Percentiles rank a stretch among this genome's conserved stretches.
Conservation (phyloP, 64 coral and sea anemone species). For the Dendrophyllia cribrosa region DNA sequence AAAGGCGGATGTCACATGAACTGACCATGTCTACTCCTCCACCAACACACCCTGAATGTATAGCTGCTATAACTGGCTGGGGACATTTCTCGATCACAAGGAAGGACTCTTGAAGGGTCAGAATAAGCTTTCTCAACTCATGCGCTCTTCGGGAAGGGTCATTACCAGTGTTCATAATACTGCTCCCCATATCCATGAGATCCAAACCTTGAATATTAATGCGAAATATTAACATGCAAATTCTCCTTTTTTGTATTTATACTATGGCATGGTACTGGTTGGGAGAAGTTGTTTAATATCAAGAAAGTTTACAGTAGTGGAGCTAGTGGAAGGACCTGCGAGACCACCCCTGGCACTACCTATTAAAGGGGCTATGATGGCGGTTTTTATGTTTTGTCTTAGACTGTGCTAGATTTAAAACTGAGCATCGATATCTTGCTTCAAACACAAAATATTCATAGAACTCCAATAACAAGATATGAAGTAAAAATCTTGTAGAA, state of each 20-base stretch:
- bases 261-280: too few relatives aligned
- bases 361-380: too few relatives aligned
- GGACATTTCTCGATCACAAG: constrained; percentile 90
- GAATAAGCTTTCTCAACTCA: constrained; percentile 59
- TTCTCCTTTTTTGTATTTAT: background rate
- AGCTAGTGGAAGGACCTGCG: too few relatives aligned
- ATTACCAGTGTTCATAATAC: constrained; percentile 45
- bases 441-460: too few relatives aligned
- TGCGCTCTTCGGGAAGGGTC: constrained; percentile 78
- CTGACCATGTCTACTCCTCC: constrained; percentile 95
- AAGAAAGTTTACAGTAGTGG: too few relatives aligned
- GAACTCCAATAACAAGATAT: too few relatives aligned
- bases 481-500: too few relatives aligned
- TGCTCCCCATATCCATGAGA: constrained; percentile 72
- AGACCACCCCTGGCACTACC: too few relatives aligned
- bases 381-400: too few relatives aligned
- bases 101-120: constrained; percentile 79
- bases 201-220: constrained; percentile 74
- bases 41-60: constrained; percentile 97
- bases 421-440: too few relatives aligned
- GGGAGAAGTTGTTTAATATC: too few relatives aligned
- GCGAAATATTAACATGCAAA: background rate
- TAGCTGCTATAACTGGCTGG: constrained; percentile 93
- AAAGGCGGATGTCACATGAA: constrained; percentile 92
- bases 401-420: too few relatives aligned